These are phyloP conservation scores for Aplysina aerophoba DNA, from an alignment of 37 sponge, comb jelly and placozoan species.

Conservation along the genomic window DNA sequence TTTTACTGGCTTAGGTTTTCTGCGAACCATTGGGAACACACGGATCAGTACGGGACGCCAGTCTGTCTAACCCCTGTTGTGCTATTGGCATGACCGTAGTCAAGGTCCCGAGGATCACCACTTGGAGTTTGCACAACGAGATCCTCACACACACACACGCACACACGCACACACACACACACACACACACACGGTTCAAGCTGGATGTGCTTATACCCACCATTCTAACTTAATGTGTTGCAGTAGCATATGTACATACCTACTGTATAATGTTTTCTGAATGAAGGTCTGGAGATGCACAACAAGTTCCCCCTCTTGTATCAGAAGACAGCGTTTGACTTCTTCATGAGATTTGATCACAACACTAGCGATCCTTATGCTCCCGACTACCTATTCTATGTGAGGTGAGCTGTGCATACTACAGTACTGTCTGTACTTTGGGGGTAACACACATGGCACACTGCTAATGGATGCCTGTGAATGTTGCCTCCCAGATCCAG, in stretches of 20 bases:
- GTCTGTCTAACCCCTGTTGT: constrained; percentile 15
- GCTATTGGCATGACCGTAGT: constrained; percentile 27
- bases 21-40: constrained; percentile 26
- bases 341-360: constrained; percentile 31
- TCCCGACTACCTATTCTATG: constrained; percentile 64
- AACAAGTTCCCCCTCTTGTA: constrained; percentile 55
- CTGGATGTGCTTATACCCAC: too few species aligned
- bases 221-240: too few species aligned
- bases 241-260: too few species aligned
- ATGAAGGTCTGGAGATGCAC: constrained; percentile 68
- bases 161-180: constrained; percentile 44
- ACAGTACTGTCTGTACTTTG: too few species aligned
- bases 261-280: too few species aligned
- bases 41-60: constrained; percentile 1
- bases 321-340: constrained; percentile 67
- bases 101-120: constrained; percentile 30
- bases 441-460: too few species aligned
- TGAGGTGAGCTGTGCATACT: constrained; percentile 26
- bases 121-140: constrained; percentile 22
- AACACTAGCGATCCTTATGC: constrained; percentile 53
- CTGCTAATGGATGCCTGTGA: too few species aligned
- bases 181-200: constrained; percentile 45
- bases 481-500: constrained; percentile 30
- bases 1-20: constrained; percentile 20
- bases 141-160: constrained; percentile 22